These are phyloP conservation scores for Coilia nasus DNA, from an alignment of 2,797 vertebrate species.

Conservation along the genomic window DNA sequence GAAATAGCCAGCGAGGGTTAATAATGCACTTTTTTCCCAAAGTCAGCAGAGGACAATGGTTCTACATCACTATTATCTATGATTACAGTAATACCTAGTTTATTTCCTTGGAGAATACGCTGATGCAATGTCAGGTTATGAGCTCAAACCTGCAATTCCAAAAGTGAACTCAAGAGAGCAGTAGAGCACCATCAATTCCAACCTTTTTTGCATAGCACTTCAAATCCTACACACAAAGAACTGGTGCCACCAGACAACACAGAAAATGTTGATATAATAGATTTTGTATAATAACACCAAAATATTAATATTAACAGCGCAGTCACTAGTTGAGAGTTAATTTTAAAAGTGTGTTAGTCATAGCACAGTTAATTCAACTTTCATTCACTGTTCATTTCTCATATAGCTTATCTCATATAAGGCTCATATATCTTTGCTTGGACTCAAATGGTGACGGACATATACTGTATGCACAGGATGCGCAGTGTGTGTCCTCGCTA, in stretches of 20 bases:
- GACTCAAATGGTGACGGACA: too few species aligned
- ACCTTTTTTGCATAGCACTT: neutral
- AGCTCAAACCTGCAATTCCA: neutral
- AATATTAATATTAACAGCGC: too few species aligned
- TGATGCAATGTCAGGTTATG: too few species aligned
- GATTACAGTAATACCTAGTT: too few species aligned
- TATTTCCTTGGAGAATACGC: too few species aligned
- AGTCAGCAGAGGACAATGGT: neutral
- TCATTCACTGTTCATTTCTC: too few species aligned
- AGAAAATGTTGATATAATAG: neutral
- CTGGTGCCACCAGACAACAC: neutral
- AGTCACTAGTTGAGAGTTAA: neutral
- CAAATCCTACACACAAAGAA: neutral
- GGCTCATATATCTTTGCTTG: too few species aligned
- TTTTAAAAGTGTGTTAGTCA: neutral
- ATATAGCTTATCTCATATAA: too few species aligned
- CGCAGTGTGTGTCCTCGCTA: too few species aligned
- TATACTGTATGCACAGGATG: too few species aligned
- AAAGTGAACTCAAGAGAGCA: neutral
- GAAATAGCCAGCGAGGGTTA: neutral
- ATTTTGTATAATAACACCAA: neutral
- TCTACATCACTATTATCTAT: neutral
- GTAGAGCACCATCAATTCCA: neutral
- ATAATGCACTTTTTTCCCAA: neutral
- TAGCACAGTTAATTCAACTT: too few species aligned